Percentiles rank a stretch among this genome's conserved stretches.
Evolutionary conservation across 2,113 vertebrate species (phyloP).

Genomic region (Ceuthmochares aereus): DNA sequence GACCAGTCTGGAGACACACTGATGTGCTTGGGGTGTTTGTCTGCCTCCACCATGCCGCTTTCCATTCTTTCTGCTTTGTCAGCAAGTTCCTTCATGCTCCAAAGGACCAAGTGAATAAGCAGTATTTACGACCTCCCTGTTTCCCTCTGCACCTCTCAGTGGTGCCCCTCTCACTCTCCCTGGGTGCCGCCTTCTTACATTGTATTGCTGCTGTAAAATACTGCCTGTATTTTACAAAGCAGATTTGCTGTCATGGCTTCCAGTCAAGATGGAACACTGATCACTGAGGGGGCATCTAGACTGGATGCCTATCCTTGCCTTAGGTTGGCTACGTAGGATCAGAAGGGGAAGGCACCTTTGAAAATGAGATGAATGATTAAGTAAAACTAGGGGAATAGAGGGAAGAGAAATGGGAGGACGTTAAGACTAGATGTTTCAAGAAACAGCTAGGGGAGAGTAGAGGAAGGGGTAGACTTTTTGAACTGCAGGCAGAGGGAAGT

Average conservation of each 20-base stretch:
- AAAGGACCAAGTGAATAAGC: conserved; percentile 8
- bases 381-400: background rate
- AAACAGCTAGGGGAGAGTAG: background rate
- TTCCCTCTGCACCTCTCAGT: background rate
- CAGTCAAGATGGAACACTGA: background rate
- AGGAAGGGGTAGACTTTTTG: background rate
- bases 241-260: background rate
- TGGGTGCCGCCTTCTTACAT: background rate
- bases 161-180: background rate
- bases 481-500: background rate
- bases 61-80: background rate
- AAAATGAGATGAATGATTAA: background rate
- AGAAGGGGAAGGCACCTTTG: background rate
- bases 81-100: conserved; percentile 50
- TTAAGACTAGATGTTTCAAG: background rate
- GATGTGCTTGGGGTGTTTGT: background rate
- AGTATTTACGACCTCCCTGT: background rate
- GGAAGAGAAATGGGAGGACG: background rate
- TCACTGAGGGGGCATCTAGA: background rate
- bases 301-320: background rate
- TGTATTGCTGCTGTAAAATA: background rate
- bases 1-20: background rate
- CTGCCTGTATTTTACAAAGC: background rate
- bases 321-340: background rate
- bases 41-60: background rate